Base-by-base conservation (phyloP, 2,113 vertebrate genomes). In the Egretta garzetta region DNA sequence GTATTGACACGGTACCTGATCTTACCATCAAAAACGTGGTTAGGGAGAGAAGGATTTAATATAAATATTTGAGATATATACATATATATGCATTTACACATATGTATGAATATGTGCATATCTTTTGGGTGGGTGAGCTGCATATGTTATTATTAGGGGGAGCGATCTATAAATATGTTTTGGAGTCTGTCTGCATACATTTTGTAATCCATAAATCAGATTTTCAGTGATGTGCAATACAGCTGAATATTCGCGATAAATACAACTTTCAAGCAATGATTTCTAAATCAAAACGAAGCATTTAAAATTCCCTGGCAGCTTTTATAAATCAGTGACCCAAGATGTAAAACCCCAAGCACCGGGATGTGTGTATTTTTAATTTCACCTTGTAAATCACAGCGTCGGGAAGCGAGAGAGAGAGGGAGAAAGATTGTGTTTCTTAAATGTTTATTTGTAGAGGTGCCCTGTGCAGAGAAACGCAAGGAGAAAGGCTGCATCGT, bases 201-300 rank as follows among this genome's bases (percentile, higher is more conserved):
- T 95, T 93, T 81, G 71, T 82, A 91, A 45, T 14, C 70, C 91
- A 33, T 95, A 91, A 95, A 96, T 98, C 96, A 95, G 64, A 45
- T 64, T 87, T 79, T 12, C 9, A 28, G 62, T 7, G n/a, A 32
- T 21, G 75, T 53, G 35, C 37, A 28, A 28, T 15, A 4, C 74
- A 62, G 81, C 43, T 79, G 86, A 91, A 59, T 74, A 72, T 53
- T 64, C 3, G 59, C 81, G 86, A 88, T 85, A 92, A 87, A 92
- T 23, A 45, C 88, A 73, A 53, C 81, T 79, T 91, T 22, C 11
- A 14, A 60, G 81, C 60, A 23, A 3, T 30, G 62, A 88, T 88
- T 85, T 96, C 88, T 96, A 73, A 91, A 90, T 83, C 85, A 92
- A 83, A 88, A 33, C 14, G 4, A 13, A 83, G 55, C 32, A 4